Evolutionary conservation across 2,797 vertebrate species (phyloP).

Genomic region (Nasua narica): DNA sequence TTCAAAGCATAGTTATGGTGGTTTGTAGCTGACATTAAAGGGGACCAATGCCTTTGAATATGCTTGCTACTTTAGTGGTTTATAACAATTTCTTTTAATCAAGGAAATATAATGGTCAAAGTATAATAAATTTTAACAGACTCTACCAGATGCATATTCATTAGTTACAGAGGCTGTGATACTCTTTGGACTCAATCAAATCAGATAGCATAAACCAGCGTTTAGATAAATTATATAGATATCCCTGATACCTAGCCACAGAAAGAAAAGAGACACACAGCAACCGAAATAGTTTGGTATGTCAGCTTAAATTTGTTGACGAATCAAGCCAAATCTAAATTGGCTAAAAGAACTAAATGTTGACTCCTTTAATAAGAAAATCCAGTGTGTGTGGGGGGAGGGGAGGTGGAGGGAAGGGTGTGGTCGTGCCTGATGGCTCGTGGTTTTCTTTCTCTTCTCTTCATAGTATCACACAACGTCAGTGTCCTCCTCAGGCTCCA

Average conservation of each 20-base stretch:
- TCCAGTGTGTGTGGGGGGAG: background rate
- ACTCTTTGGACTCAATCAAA: background rate
- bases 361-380: background rate
- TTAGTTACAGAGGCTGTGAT: background rate
- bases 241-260: background rate
- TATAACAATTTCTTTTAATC: background rate
- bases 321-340: background rate
- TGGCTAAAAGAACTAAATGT: background rate
- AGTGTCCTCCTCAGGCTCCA: background rate
- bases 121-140: background rate
- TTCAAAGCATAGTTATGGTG: background rate
- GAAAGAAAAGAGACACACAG: background rate
- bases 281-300: background rate
- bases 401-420: too few relatives aligned
- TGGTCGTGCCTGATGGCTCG: background rate
- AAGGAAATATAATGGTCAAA: background rate
- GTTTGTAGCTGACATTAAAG: background rate
- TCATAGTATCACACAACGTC: background rate
- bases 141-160: background rate
- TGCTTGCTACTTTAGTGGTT: background rate
- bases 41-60: background rate
- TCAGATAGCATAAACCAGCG: background rate
- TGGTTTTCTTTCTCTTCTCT: background rate
- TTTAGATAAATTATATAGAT: background rate
- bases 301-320: background rate